Conservation (phyloP, 2,113 vertebrate genomes). For the Phalacrocorax carbo region DNA sequence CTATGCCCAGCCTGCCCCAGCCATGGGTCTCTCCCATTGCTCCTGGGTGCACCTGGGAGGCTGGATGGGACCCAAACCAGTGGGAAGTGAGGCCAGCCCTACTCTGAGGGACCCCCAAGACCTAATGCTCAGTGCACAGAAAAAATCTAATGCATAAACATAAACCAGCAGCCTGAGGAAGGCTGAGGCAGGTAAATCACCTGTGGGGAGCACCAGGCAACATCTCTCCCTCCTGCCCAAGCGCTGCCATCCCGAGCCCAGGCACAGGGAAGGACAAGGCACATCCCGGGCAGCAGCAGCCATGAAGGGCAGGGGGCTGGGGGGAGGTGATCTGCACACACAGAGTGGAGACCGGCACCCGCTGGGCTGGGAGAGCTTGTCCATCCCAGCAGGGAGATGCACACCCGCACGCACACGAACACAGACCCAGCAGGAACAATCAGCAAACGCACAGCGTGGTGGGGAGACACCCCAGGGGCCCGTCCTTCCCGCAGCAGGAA, state of each 20-base stretch:
- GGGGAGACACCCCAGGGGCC: neutral
- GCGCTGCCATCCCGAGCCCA: neutral
- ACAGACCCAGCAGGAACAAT: neutral
- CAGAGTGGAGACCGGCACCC: fast-evolving
- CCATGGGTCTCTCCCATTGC: neutral
- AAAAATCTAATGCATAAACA: neutral
- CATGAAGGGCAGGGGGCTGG: fast-evolving
- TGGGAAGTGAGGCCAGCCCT: neutral
- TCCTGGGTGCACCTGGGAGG: neutral
- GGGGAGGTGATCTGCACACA: neutral
- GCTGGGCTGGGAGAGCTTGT: neutral
- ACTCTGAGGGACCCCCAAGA: neutral
- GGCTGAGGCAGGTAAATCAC: neutral
- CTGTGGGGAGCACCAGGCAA: neutral
- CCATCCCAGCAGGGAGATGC: neutral
- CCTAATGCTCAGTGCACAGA: neutral
- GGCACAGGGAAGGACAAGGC: neutral
- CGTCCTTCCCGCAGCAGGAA: neutral
- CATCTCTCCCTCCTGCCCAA: neutral
- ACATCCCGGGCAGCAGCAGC: neutral
- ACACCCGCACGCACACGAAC: neutral
- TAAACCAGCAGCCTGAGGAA: neutral
- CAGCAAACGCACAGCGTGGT: fast-evolving
- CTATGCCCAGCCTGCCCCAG: neutral
- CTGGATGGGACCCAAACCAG: neutral